phyloP scores from a whole-genome alignment of 1,140 invertebrate species.

The Brachionus angularis region DNA sequence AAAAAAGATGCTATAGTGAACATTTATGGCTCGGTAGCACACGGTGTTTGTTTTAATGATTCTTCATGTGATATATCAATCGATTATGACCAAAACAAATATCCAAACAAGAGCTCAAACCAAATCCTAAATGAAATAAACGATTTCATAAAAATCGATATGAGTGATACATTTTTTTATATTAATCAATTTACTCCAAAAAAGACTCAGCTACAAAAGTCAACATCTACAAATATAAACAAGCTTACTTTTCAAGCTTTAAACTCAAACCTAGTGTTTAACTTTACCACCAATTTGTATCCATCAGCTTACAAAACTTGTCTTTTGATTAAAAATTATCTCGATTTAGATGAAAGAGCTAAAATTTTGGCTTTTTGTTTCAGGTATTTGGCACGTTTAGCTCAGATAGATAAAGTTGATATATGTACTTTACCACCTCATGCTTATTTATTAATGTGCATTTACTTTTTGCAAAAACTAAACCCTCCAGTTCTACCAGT shows the following conservation, averaged over 20 bases:
- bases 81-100: constrained; percentile 15
- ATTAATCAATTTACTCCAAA: background rate
- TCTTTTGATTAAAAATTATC: constrained; percentile 7
- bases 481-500: constrained; percentile 52
- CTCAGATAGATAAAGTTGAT: constrained; percentile 52
- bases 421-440: constrained; percentile 55
- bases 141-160: background rate
- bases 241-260: background rate
- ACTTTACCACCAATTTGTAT: background rate
- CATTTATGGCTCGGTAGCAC: constrained; percentile 9
- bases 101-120: background rate
- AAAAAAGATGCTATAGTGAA: background rate
- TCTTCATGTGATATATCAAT: constrained; percentile 39
- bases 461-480: constrained; percentile 54
- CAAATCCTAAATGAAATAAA: background rate
- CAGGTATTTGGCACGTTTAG: constrained; percentile 48
- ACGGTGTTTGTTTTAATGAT: constrained; percentile 22
- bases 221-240: background rate
- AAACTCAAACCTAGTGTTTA: constrained; percentile 7
- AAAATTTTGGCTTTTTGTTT: constrained; percentile 32
- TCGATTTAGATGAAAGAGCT: background rate
- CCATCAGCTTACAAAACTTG: background rate
- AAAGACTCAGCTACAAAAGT: too few relatives aligned
- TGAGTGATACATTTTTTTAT: background rate
- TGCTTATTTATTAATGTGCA: constrained; percentile 51